Evolutionary conservation across 2,113 vertebrate species (phyloP).

Genomic region (Mesoclemmys tuberculata): DNA sequence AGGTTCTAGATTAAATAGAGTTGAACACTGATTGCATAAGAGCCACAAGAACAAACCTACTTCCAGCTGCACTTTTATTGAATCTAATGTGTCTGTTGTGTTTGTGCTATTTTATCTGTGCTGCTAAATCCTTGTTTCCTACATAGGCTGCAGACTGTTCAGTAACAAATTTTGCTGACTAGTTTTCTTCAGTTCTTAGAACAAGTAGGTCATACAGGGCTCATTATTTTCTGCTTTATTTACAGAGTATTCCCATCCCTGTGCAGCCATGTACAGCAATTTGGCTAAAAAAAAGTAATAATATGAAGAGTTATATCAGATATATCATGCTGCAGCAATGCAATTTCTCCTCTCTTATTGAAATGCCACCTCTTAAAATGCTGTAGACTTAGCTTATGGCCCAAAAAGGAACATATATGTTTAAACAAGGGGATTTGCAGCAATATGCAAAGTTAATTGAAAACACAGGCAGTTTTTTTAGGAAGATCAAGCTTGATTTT

Average conservation of each 20-base stretch:
- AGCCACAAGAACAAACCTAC: background rate
- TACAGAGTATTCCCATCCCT: slow-evolving; percentile 5
- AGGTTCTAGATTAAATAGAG: background rate
- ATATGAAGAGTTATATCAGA: background rate
- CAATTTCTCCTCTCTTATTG: background rate
- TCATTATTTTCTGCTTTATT: background rate
- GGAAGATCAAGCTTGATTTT: background rate
- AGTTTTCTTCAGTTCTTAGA: background rate
- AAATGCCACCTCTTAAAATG: background rate
- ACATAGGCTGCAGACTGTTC: background rate
- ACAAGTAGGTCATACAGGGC: background rate
- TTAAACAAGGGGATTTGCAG: background rate
- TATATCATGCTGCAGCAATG: background rate
- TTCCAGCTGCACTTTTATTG: background rate
- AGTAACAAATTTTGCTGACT: background rate
- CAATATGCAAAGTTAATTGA: background rate
- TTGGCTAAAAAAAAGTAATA: slow-evolving; percentile 12
- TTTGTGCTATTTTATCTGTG: slow-evolving; percentile 35
- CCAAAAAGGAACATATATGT: background rate
- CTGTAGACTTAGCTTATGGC: background rate
- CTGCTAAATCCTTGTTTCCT: background rate
- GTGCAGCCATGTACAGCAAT: slow-evolving; percentile 23
- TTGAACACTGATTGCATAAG: background rate
- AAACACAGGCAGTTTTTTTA: background rate
- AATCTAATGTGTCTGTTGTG: fast-evolving